Conservation (phyloP, 2,888 invertebrate species). For the Dendrolimus houi region DNA sequence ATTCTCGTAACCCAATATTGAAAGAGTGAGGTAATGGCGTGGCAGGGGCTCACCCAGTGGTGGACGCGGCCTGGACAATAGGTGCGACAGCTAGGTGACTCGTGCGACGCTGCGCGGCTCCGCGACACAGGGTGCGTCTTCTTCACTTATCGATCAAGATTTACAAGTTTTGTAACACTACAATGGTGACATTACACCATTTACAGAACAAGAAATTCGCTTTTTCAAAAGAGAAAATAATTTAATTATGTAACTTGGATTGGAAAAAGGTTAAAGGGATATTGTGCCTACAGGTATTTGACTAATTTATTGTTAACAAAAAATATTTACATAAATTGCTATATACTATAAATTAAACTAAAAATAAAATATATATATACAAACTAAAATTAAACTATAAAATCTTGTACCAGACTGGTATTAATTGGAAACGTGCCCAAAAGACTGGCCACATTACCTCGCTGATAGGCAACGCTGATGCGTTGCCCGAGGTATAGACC, state of each 20-base stretch:
- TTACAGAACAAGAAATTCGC: background rate
- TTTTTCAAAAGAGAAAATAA: background rate
- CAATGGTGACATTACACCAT: background rate
- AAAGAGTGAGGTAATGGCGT: constrained; percentile 69
- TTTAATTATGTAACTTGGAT: constrained; percentile 4
- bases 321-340: no score
- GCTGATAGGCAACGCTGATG: no score
- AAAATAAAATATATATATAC: no score
- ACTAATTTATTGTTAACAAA: no score
- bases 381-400: no score
- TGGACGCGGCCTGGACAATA: constrained; percentile 59
- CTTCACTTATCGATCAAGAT: constrained; percentile 18
- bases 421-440: no score
- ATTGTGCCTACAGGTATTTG: no score
- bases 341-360: no score
- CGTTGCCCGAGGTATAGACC: no score
- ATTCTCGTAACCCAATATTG: constrained; percentile 76
- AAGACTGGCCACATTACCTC: no score
- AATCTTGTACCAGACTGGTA: no score
- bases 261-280: no score
- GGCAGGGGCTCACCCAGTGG: constrained; percentile 64
- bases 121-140: constrained; percentile 53
- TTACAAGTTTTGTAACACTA: constrained; percentile 10
- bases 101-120: constrained; percentile 42
- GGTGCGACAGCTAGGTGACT: constrained; percentile 73